These are phyloP conservation scores for Dicyrtoma fusca DNA, from an alignment of 2,888 invertebrate genomes.

Conservation along the genomic window DNA sequence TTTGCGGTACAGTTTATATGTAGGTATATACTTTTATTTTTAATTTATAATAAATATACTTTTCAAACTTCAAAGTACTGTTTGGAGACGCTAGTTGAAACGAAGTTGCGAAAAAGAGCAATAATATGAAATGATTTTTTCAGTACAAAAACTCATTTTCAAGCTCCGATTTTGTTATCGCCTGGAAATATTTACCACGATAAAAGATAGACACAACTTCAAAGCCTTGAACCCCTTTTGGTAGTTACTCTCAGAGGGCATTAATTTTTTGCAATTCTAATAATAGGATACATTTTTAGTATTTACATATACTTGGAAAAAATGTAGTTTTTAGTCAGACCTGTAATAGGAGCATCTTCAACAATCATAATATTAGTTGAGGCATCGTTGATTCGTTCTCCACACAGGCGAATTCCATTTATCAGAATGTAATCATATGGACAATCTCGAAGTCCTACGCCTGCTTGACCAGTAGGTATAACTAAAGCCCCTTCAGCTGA, in stretches of 20 bases:
- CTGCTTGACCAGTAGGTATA: constrained; percentile 70
- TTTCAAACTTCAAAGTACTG: no score
- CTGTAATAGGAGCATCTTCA: constrained; percentile 71
- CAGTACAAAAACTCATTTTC: no score
- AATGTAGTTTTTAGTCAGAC: constrained; percentile 59
- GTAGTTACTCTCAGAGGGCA: background rate
- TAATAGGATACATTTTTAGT: background rate
- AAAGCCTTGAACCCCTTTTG: no score
- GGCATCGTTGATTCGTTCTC: constrained; percentile 74
- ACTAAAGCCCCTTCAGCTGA: constrained; percentile 47
- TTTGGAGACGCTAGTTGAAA: no score
- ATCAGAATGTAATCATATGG: constrained; percentile 74
- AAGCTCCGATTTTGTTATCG: no score
- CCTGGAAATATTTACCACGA: no score
- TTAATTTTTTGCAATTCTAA: background rate
- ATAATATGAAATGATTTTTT: no score
- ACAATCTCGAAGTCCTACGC: constrained; percentile 74
- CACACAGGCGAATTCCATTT: constrained; percentile 72
- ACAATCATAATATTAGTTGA: constrained; percentile 67
- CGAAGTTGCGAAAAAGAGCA: no score
- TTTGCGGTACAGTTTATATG: no score
- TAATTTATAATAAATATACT: no score
- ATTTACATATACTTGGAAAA: constrained; percentile 41
- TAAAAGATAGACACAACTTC: no score
- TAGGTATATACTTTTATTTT: no score